These are phyloP conservation scores for Thymelicus acteon DNA, from an alignment of 2,888 invertebrate genomes.

Conservation along the genomic window DNA sequence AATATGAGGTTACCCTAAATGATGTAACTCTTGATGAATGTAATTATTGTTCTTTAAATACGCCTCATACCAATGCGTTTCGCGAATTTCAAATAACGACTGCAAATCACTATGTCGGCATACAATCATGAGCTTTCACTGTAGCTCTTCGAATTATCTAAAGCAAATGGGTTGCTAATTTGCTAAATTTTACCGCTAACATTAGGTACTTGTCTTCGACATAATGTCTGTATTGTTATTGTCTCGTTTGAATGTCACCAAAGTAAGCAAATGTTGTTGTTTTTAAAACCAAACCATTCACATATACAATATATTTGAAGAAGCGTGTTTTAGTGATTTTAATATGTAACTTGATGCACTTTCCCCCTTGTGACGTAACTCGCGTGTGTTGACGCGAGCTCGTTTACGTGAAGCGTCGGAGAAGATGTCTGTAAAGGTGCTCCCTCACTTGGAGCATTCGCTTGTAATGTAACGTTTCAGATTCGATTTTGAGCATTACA, in stretches of 20 bases:
- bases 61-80: slow-evolving; percentile 11
- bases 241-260: not conserved
- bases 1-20: slow-evolving; percentile 8
- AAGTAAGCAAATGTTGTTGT: not conserved
- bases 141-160: not conserved
- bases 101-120: slow-evolving; percentile 38
- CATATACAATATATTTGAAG: not conserved
- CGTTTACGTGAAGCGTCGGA: slow-evolving; percentile 66
- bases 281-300: too few species aligned
- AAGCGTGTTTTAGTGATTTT: slow-evolving; percentile 16
- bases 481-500: too few species aligned
- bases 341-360: slow-evolving; percentile 66
- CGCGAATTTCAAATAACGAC: slow-evolving; percentile 23
- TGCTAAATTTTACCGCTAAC: not conserved
- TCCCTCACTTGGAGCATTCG: too few species aligned
- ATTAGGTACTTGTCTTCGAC: not conserved
- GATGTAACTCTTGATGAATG: slow-evolving; percentile 5
- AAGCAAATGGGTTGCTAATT: not conserved
- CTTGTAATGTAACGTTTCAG: too few species aligned
- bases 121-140: slow-evolving; percentile 40
- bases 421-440: slow-evolving; percentile 62
- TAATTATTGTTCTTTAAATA: slow-evolving; percentile 6
- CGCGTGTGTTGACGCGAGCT: slow-evolving; percentile 63
- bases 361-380: slow-evolving; percentile 71
- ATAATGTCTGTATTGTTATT: not conserved